Percentiles rank a stretch among this genome's conserved stretches.
Evolutionary conservation across 2,888 invertebrate species (phyloP).

Genomic region (Halictus ligatus): DNA sequence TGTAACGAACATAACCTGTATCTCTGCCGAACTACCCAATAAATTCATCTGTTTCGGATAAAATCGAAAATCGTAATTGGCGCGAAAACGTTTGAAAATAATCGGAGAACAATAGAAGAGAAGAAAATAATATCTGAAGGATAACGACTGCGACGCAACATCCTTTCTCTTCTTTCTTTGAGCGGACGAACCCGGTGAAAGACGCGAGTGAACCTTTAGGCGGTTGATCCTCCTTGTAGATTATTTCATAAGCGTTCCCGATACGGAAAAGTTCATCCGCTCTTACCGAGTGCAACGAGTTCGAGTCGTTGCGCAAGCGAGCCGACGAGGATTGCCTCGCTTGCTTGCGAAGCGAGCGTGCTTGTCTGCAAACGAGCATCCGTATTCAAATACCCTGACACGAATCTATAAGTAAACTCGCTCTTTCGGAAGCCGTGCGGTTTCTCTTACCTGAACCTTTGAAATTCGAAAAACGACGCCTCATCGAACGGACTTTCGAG

Average conservation of each 20-base stretch:
- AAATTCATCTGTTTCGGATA: neutral
- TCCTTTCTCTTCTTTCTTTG: conserved; percentile 59
- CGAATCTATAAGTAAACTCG: conserved; percentile 23
- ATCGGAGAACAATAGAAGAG: neutral
- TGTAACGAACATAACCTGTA: conserved; percentile 48
- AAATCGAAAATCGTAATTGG: neutral
- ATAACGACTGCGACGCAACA: neutral
- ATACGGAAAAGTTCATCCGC: conserved; percentile 81
- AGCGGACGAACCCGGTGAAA: conserved; percentile 44
- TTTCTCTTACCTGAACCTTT: neutral
- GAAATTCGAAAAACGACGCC: neutral
- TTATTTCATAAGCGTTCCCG: conserved; percentile 82
- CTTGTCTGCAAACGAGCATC: conserved; percentile 20
- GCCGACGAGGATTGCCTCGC: conserved; percentile 33
- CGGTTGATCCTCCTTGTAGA: conserved; percentile 72
- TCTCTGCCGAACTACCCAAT: neutral
- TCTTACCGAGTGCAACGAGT: conserved; percentile 60
- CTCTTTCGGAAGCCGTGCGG: neutral
- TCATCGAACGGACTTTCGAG: neutral
- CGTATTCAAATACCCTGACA: conserved; percentile 40
- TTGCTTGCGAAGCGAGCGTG: conserved; percentile 15
- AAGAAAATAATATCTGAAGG: neutral
- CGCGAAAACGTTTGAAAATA: neutral
- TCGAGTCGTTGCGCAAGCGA: conserved; percentile 72
- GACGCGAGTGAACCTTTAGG: conserved; percentile 71